Conservation (phyloP, 2,113 vertebrate genomes). For the Abramis brama region DNA sequence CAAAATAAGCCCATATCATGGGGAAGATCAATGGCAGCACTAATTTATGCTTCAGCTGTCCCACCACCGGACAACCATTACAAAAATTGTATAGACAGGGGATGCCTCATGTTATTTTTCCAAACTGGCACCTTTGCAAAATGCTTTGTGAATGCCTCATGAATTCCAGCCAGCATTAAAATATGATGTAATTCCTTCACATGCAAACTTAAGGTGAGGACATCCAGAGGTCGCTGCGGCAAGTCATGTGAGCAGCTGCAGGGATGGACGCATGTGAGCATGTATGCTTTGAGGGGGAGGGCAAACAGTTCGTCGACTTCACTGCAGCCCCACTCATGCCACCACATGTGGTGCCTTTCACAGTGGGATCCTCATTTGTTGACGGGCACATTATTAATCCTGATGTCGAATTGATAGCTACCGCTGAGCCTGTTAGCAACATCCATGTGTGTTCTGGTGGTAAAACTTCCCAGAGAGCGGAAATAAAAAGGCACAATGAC, state of each 20-base stretch:
- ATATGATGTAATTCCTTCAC: slow-evolving; percentile 1
- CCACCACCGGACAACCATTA: background rate
- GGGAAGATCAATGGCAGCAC: slow-evolving; percentile 17
- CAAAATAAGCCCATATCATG: slow-evolving; percentile 9
- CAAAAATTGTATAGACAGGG: background rate
- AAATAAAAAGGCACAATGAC: slow-evolving; percentile 24
- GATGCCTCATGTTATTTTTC: background rate
- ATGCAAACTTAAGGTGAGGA: slow-evolving; percentile 12
- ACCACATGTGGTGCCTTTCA: slow-evolving; percentile 21
- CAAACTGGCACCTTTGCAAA: slow-evolving; percentile 20
- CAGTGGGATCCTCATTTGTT: slow-evolving; percentile 59
- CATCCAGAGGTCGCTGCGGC: background rate
- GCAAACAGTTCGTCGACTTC: slow-evolving; percentile 6
- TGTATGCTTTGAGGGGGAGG: slow-evolving; percentile 3
- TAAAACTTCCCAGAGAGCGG: slow-evolving; percentile 16
- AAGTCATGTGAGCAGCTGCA: background rate
- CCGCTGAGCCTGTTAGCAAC: slow-evolving; percentile 45
- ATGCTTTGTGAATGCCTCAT: background rate
- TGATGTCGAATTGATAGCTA: slow-evolving; percentile 48
- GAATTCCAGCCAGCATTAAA: slow-evolving; percentile 11
- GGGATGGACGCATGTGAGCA: background rate
- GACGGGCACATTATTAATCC: slow-evolving; percentile 60
- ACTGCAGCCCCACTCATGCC: background rate
- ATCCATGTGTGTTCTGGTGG: slow-evolving; percentile 24
- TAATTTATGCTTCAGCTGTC: slow-evolving; percentile 11